Evolutionary conservation across 1,140 invertebrate species (phyloP), one percentile per base, ranked within the genome.

Genomic region (Anastrepha obliqua): DNA sequence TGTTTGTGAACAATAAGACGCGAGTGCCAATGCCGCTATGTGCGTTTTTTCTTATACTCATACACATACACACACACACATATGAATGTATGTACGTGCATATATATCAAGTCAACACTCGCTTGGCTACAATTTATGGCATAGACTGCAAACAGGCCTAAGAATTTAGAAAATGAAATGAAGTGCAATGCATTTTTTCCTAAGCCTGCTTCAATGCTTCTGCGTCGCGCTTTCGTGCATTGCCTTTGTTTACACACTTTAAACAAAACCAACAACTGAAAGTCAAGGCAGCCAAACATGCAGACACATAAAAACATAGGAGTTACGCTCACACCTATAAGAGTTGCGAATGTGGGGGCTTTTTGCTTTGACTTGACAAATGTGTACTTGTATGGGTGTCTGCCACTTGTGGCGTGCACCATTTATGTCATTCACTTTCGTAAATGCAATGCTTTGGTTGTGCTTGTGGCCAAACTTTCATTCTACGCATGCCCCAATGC

Each of bases 141-240:
- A 47, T 44, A 55, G 58, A 86, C 58, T 58, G 17, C 85, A 86
- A 86, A 86, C 58, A 58, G 58, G 3, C 59, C 55, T 86, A 42
- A 86, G 85, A 86, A 86, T 86, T 86, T 86, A 86, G 85, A 86
- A 86, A 86, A 86, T 60, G 85, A 86, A 86, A 86, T 60, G 85
- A 81, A 81, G 74, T 81, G 74, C 74, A 81, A 20, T 20, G 74
- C 74, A 51, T 0, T 55, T 29, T 55, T 20, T 78, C n/a, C 44
- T 78, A 13, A 39, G 70, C 47, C 47, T 47, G 74, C 74, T 81
- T 81, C 74, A 81, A 55, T 51, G 74, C 74, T 81, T 81, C 74
- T 81, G 74, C 55, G 74, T 58, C 74, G 74, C 74, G 47, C 74
- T 81, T 81, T 81, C 74, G 47, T 81, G 47, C 47, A 29, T 81